Percentiles rank a stretch among this genome's conserved stretches.
Conservation (phyloP, 2,888 invertebrate genomes). For the Ischnus inquisitorius region DNA sequence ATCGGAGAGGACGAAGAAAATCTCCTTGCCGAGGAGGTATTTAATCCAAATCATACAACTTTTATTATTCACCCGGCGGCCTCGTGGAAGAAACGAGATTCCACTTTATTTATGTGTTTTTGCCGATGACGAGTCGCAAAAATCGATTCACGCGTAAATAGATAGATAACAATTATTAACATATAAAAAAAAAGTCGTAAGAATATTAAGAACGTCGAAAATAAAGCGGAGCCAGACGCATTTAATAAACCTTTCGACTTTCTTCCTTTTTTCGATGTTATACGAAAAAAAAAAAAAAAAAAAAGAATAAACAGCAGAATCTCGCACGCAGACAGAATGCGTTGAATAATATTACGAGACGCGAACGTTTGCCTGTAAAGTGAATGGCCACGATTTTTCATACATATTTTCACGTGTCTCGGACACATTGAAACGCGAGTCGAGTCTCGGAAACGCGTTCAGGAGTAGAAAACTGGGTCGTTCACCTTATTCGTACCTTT, state of each 20-base stretch:
- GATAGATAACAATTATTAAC: neutral
- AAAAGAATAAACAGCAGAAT: neutral
- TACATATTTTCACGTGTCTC: no score
- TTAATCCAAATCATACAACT: conserved; percentile 69
- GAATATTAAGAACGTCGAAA: neutral
- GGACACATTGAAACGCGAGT: no score
- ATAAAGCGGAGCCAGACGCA: neutral
- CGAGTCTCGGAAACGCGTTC: no score
- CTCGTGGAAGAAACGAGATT: no score
- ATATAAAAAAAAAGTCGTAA: neutral
- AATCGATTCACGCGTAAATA: neutral
- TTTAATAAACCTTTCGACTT: no score
- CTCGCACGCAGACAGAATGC: neutral
- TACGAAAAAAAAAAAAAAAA: neutral
- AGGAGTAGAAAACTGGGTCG: no score
- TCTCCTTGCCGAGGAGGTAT: conserved; percentile 92
- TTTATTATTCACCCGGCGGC: neutral
- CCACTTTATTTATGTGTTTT: conserved; percentile 4
- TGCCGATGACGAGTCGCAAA: neutral
- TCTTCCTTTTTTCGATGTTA: no score
- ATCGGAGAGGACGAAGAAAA: conserved; percentile 93
- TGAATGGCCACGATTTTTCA: no score
- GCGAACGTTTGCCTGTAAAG: no score
- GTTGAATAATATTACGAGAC: no score
- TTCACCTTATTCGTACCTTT: no score